Evolutionary conservation across 2,797 vertebrate genomes (phyloP).

Genomic region (Rhabdomys pumilio): DNA sequence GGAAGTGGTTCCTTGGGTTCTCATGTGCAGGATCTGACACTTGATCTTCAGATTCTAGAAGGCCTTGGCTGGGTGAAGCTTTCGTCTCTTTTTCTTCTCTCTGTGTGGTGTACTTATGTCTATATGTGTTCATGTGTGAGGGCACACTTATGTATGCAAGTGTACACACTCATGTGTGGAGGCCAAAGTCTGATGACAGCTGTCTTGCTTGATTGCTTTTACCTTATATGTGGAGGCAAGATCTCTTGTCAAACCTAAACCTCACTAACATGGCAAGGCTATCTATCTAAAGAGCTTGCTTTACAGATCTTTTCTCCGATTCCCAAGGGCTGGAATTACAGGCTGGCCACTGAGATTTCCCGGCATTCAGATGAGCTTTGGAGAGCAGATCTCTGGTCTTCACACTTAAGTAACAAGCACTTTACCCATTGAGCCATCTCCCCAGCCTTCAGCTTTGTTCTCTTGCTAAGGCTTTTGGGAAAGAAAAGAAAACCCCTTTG

Average conservation of each 20-base stretch:
- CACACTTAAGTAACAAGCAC: neutral
- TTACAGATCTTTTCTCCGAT: fast-evolving
- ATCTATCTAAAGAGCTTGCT: neutral
- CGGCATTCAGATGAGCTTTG: neutral
- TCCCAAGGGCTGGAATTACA: neutral
- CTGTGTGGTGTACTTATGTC: neutral
- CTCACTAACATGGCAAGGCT: neutral
- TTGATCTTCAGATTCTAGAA: neutral
- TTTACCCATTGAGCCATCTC: neutral
- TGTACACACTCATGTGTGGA: neutral
- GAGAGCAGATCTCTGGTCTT: neutral
- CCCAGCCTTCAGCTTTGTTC: neutral
- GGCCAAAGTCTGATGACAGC: neutral
- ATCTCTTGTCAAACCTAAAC: neutral
- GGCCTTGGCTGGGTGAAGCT: too few relatives aligned
- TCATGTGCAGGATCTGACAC: neutral
- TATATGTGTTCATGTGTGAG: neutral
- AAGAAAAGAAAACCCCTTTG: neutral
- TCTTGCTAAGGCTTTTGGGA: conserved; percentile 19
- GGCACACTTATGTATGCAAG: neutral
- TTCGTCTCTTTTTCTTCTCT: neutral
- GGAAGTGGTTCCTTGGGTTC: neutral
- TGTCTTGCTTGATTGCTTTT: neutral
- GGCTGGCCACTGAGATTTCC: neutral
- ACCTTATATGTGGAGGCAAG: neutral